Conservation (phyloP, 1,140 invertebrate species). For the Drosophila fuyamai region DNA sequence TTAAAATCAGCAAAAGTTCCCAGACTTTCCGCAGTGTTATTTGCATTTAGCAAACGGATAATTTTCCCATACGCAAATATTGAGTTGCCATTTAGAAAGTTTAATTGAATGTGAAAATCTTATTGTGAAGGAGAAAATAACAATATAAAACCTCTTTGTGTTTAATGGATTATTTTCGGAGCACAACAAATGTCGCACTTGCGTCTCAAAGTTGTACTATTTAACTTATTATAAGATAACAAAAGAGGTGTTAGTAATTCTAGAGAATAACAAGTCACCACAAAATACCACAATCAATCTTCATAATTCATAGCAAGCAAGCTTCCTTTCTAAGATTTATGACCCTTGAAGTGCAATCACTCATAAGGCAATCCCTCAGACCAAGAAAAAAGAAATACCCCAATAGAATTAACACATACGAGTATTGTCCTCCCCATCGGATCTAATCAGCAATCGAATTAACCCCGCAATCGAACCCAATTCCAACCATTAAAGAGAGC, state of each 20-base stretch:
- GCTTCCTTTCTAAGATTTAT: slow-evolving; percentile 38
- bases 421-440: slow-evolving; percentile 36
- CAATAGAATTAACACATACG: slow-evolving; percentile 50
- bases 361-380: slow-evolving; percentile 40
- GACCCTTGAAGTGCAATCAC: slow-evolving; percentile 42
- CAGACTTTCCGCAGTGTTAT: background rate
- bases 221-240: slow-evolving; percentile 34
- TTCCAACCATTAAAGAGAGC: slow-evolving; percentile 42
- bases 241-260: slow-evolving; percentile 47
- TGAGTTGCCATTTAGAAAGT: background rate
- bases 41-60: background rate
- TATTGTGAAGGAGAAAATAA: background rate
- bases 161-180: background rate
- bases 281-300: slow-evolving; percentile 45
- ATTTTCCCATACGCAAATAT: background rate
- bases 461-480: slow-evolving; percentile 49
- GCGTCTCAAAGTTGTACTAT: slow-evolving; percentile 3
- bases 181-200: slow-evolving; percentile 1
- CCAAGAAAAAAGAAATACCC: slow-evolving; percentile 24
- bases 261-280: slow-evolving; percentile 38
- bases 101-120: background rate
- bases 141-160: background rate
- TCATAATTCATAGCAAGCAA: slow-evolving; percentile 33
- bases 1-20: background rate
- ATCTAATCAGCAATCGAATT: slow-evolving; percentile 53